phyloP scores from a whole-genome alignment of 1,140 invertebrate species.

The Brachionus angularis region DNA sequence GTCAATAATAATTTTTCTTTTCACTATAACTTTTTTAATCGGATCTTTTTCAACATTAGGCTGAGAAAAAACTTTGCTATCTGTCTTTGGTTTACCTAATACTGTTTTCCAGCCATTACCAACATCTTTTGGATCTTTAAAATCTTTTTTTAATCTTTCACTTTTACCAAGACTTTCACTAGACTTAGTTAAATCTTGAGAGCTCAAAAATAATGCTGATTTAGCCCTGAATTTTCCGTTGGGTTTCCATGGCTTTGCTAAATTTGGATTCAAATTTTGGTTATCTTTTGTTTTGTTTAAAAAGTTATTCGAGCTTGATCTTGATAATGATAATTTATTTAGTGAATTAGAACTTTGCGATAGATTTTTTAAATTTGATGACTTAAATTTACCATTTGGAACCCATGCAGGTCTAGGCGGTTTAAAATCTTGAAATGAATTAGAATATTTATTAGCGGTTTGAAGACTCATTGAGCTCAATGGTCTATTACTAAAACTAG shows the following conservation, averaged over 20 bases:
- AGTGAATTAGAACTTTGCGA: no score
- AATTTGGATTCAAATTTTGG: no score
- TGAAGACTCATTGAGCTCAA: no score
- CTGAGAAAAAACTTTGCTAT: not conserved
- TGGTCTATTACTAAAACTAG: no score
- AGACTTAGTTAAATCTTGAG: not conserved
- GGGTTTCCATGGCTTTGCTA: not conserved
- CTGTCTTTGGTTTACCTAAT: conserved; percentile 1
- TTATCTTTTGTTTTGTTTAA: no score
- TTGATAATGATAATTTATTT: no score
- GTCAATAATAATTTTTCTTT: not conserved
- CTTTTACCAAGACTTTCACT: not conserved
- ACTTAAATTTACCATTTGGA: no score
- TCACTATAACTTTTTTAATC: conserved; percentile 5
- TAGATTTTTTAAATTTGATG: no score
- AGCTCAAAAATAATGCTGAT: conserved; percentile 4
- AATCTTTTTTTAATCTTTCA: not conserved
- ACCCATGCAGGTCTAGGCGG: no score
- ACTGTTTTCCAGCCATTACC: conserved; percentile 18
- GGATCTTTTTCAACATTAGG: not conserved
- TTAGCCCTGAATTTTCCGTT: not conserved
- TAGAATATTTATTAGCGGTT: no score
- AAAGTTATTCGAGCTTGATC: no score
- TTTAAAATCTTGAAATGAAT: no score
- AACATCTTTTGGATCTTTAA: not conserved